Evolutionary conservation across 1,140 invertebrate species (phyloP).

Genomic region (Drosophila takahashii): DNA sequence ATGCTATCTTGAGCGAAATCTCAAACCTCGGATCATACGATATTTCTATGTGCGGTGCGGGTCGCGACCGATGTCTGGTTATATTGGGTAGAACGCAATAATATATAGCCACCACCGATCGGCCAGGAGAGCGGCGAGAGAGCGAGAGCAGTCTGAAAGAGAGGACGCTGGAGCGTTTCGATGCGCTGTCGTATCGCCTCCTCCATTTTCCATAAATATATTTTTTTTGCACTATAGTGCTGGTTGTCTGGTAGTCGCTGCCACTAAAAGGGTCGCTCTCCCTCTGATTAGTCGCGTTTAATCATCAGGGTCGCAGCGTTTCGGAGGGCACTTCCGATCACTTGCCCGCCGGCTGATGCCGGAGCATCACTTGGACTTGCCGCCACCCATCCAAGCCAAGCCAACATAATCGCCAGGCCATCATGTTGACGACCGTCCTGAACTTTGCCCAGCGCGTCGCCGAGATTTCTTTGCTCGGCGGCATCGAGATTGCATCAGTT

Average conservation of each 20-base stretch:
- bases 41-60: constrained; percentile 67
- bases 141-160: constrained; percentile 30
- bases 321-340: constrained; percentile 48
- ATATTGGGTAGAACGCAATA: constrained; percentile 76
- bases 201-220: constrained; percentile 44
- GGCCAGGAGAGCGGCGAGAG: constrained; percentile 6
- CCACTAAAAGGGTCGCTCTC: constrained; percentile 30
- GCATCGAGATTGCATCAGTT: constrained; percentile 79
- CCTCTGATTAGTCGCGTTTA: constrained; percentile 9
- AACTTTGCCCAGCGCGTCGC: constrained; percentile 76
- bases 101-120: constrained; percentile 36
- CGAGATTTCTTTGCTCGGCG: constrained; percentile 79
- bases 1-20: constrained; percentile 42
- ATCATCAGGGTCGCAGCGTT: constrained; percentile 18
- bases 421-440: constrained; percentile 66
- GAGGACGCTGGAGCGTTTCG: constrained; percentile 34
- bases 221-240: constrained; percentile 14
- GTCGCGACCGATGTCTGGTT: constrained; percentile 75
- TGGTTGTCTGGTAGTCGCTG: constrained; percentile 9
- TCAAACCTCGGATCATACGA: constrained; percentile 72
- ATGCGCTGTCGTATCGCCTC: constrained; percentile 51
- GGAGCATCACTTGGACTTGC: constrained; percentile 1
- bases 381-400: not conserved
- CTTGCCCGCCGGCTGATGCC: constrained; percentile 44
- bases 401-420: constrained; percentile 35